A percentile compares a stretch with the other conserved stretches of the same genome.
Evolutionary conservation across 2,113 vertebrate species (phyloP).

Genomic region (Diphyllodes magnificus): DNA sequence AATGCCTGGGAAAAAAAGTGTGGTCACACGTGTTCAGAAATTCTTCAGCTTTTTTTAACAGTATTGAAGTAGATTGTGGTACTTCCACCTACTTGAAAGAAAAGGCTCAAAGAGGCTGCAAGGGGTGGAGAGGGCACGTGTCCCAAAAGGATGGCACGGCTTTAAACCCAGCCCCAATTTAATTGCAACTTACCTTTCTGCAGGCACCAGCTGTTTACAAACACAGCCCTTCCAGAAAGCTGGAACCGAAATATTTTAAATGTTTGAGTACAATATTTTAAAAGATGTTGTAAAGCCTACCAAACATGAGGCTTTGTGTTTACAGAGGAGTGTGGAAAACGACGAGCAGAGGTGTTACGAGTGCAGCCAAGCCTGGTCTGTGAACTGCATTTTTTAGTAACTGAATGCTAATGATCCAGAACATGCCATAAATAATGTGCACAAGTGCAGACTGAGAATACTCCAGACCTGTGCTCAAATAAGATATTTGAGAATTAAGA

Average conservation of each 20-base stretch:
- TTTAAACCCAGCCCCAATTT: not conserved
- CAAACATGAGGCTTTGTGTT: not conserved
- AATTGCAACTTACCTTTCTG: not conserved
- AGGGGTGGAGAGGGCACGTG: rapidly evolving
- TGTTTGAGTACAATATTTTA: not conserved
- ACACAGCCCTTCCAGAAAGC: not conserved
- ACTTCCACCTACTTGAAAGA: not conserved
- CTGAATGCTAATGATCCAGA: not conserved
- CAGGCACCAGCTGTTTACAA: rapidly evolving
- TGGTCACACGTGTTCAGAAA: not conserved
- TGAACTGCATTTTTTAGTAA: not conserved
- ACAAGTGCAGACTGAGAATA: not conserved
- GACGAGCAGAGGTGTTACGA: not conserved
- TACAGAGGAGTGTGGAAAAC: not conserved
- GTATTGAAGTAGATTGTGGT: not conserved
- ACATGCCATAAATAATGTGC: not conserved
- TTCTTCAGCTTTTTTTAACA: not conserved
- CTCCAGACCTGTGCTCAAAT: not conserved
- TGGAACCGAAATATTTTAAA: not conserved
- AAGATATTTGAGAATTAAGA: not conserved
- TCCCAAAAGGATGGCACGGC: not conserved
- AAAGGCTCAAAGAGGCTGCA: not conserved
- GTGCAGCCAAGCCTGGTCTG: not conserved
- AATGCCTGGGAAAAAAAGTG: not conserved
- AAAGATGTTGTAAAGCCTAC: not conserved